phyloP scores from a whole-genome alignment of 2,888 invertebrate genomes.

The Chelonus formosanus region DNA sequence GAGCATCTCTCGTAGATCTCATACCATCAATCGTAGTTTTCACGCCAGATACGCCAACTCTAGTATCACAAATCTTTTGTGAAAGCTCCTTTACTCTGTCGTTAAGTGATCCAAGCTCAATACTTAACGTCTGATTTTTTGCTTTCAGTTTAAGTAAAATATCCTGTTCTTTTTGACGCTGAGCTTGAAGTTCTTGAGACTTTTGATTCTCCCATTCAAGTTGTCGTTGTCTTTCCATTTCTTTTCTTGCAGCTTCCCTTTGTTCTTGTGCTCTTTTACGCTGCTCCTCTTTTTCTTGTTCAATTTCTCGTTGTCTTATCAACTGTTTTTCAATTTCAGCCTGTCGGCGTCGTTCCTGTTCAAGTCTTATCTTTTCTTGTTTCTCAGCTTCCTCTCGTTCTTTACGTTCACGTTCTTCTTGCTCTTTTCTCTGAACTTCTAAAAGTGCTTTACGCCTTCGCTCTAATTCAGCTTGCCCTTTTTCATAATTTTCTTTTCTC shows the following conservation, averaged over 20 bases:
- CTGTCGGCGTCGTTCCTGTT: constrained; percentile 81
- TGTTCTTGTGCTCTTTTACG: constrained; percentile 81
- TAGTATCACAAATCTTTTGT: constrained; percentile 82
- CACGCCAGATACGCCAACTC: constrained; percentile 87
- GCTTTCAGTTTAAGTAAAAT: constrained; percentile 86
- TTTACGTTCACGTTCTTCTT: constrained; percentile 92
- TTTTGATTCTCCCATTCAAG: constrained; percentile 96
- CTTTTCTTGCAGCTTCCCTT: constrained; percentile 81
- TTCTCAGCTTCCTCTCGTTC: constrained; percentile 91
- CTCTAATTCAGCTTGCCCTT: constrained; percentile 97
- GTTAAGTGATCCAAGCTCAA: constrained; percentile 73
- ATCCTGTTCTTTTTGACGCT: constrained; percentile 86
- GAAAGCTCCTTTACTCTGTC: constrained; percentile 81
- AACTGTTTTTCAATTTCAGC: constrained; percentile 87
- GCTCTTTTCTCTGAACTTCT: constrained; percentile 89
- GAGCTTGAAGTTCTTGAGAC: constrained; percentile 83
- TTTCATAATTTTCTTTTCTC: constrained; percentile 95
- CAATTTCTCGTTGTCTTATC: constrained; percentile 80
- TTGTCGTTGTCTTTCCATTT: constrained; percentile 94
- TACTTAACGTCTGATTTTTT: constrained; percentile 82
- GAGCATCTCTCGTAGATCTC: constrained; percentile 90
- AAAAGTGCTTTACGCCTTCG: constrained; percentile 86
- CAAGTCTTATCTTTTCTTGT: constrained; percentile 78
- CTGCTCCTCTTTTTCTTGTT: constrained; percentile 80
- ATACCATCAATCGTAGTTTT: constrained; percentile 97